Percentiles rank a stretch among this genome's conserved stretches.
phyloP scores from a whole-genome alignment of 2,113 vertebrate genomes.

The Sturnira hondurensis region DNA sequence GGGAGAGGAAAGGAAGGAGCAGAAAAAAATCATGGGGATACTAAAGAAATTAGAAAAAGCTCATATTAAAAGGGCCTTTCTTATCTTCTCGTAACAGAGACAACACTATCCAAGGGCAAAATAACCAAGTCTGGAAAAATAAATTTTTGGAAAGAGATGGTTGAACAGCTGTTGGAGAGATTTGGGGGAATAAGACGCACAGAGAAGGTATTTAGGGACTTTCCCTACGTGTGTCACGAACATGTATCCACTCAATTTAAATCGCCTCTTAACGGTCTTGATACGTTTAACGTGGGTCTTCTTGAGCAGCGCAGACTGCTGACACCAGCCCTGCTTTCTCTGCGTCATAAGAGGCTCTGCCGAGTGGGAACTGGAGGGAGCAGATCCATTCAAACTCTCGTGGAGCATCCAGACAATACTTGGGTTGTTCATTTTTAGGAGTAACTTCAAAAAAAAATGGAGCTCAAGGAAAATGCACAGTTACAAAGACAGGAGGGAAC shows the following conservation, averaged over 20 bases:
- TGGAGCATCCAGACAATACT: accelerated
- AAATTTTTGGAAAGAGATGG: neutral
- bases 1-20: neutral
- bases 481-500: slow-evolving; percentile 40
- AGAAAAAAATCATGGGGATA: neutral
- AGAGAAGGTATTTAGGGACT: neutral
- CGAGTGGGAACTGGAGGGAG: neutral
- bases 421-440: neutral
- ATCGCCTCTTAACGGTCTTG: neutral
- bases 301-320: neutral
- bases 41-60: neutral
- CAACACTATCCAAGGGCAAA: neutral
- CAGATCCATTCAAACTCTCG: neutral
- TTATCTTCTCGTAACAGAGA: neutral
- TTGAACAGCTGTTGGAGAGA: neutral
- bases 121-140: neutral
- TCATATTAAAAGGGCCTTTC: neutral
- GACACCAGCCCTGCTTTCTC: neutral
- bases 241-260: neutral
- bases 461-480: neutral
- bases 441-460: neutral
- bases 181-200: neutral
- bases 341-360: neutral
- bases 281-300: neutral
- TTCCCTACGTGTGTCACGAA: neutral